Base-by-base conservation (phyloP, 2,113 vertebrate genomes). In the Gobius niger region DNA sequence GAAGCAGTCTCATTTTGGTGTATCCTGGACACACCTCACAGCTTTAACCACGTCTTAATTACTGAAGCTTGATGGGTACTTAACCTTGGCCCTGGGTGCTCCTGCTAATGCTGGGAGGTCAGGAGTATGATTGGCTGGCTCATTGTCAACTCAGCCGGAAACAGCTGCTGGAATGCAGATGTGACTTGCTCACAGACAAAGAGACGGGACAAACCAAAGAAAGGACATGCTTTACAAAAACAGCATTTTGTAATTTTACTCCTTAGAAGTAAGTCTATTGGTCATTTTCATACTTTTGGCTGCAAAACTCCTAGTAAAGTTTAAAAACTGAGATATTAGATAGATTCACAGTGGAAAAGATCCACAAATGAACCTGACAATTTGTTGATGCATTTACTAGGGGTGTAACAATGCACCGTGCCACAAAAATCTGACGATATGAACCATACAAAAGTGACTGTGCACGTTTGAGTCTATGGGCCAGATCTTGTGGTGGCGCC, bases 81-180 rank as follows among this genome's bases (percentile, higher is more conserved):
- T 91, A 91, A 88, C 89, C 88, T 88, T 77, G 72, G 77, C 81
- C 84, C 85, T 82, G 79, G 77, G 86, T 89, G 83, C 88, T 91
- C 88, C 86, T 84, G 84, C 88, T 84, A 88, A 89, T 91, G 82
- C 67, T 7, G 67, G 68, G 70, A 84, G 89, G 89, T 91, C 86
- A 88, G 73, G 73, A 73, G 84, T 87, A 76, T 9, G 83, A 89
- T 81, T 88, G 84, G 84, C 85, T 91, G 85, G 82, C 81, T 87
- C 12, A 46, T 81, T 83, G 86, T 84, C 84, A 86, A 85, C 85
- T 87, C 81, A 84, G 85, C 77, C 81, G 79, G 86, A 91, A 89
- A 89, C 47, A 57, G 72, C 82, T 70, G 76, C 73, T 12, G 15
- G 72, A 80, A 81, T 80, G 83, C 81, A 76, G 82, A 84, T 75